Percentiles rank a stretch among this genome's conserved stretches.
Conservation (phyloP, 2,888 invertebrate genomes). For the Lymantria monacha region DNA sequence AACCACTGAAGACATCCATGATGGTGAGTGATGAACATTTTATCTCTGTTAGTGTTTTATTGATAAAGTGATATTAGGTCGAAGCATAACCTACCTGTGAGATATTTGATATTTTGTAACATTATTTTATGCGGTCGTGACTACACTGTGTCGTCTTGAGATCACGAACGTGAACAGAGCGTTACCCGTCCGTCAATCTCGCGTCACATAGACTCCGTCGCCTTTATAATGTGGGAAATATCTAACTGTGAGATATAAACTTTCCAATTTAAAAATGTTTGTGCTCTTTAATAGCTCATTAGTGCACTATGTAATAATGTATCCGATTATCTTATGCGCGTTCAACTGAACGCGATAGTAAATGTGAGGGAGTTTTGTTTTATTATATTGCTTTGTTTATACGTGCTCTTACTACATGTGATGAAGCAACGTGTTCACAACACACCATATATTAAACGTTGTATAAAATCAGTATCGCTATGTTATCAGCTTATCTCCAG, state of each 20-base stretch:
- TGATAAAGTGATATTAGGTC: neutral
- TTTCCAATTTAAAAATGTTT: constrained; percentile 41
- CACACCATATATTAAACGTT: constrained; percentile 45
- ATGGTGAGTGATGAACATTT: constrained; percentile 55
- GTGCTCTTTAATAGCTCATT: constrained; percentile 12
- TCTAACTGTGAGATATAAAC: constrained; percentile 40
- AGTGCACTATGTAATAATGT: neutral
- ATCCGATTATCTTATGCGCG: neutral
- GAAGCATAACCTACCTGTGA: constrained; percentile 35
- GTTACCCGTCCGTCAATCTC: constrained; percentile 52
- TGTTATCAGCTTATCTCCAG: constrained; percentile 77
- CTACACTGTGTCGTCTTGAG: constrained; percentile 54
- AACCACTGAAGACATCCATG: constrained; percentile 59
- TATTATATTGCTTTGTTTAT: constrained; percentile 1
- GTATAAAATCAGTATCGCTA: constrained; percentile 64
- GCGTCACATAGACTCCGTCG: constrained; percentile 50
- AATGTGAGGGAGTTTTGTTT: neutral
- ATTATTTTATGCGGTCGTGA: constrained; percentile 72
- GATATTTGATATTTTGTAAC: constrained; percentile 57
- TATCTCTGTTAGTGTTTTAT: neutral
- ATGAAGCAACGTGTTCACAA: constrained; percentile 38
- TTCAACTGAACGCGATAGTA: neutral
- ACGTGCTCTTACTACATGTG: constrained; percentile 8
- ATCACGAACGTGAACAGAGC: constrained; percentile 57
- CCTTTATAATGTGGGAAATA: constrained; percentile 56